phyloP scores from a whole-genome alignment of 2,888 invertebrate species.

The Drosophila monieri region DNA sequence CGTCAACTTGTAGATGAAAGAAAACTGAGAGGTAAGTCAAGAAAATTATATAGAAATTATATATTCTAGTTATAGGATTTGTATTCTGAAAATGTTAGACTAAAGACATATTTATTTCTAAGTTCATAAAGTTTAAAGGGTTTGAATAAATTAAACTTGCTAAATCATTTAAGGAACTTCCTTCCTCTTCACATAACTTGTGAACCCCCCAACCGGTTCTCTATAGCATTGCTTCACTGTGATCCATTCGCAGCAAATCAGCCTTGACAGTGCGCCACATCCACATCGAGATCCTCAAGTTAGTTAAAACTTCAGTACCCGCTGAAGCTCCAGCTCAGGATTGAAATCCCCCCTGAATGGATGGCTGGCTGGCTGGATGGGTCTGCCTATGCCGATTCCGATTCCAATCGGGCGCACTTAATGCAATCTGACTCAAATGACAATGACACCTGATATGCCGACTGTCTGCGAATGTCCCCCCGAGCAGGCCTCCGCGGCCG shows the following conservation, averaged over 20 bases:
- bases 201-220: neutral
- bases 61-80: too few relatives aligned
- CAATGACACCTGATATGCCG: slow-evolving; percentile 83
- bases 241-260: slow-evolving; percentile 38
- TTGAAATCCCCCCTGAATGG: slow-evolving; percentile 3
- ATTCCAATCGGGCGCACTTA: slow-evolving; percentile 78
- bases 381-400: slow-evolving; percentile 58
- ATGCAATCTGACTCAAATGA: slow-evolving; percentile 82
- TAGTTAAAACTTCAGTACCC: slow-evolving; percentile 5
- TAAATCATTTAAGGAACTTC: too few relatives aligned
- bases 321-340: neutral
- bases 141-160: too few relatives aligned
- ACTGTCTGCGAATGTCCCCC: slow-evolving; percentile 39
- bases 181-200: too few relatives aligned
- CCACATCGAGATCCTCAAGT: slow-evolving; percentile 15
- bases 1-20: slow-evolving; percentile 97
- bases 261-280: slow-evolving; percentile 42
- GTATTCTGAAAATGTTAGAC: too few relatives aligned
- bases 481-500: neutral
- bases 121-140: too few relatives aligned
- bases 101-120: too few relatives aligned
- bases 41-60: too few relatives aligned
- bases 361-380: slow-evolving; percentile 2
- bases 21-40: slow-evolving; percentile 94
- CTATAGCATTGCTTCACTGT: slow-evolving; percentile 2